Evolutionary conservation across 2,113 vertebrate genomes (phyloP).

Genomic region (Triplophysa dalaica): DNA sequence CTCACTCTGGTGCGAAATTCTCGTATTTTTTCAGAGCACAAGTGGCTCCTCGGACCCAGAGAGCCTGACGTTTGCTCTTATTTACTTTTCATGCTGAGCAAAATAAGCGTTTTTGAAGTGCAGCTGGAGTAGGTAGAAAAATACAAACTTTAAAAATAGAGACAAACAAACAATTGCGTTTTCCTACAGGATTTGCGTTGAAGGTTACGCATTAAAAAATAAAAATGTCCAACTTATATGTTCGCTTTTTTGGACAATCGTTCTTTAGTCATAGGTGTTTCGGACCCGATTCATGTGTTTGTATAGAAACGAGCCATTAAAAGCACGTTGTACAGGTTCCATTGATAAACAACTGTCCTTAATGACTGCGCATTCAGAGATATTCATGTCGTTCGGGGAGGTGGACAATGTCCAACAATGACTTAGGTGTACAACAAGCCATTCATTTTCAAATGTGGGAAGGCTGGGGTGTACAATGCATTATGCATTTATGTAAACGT

Average conservation of each 20-base stretch:
- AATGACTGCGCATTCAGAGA: constrained; percentile 36
- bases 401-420: constrained; percentile 46
- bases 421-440: constrained; percentile 7
- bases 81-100: constrained; percentile 15
- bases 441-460: constrained; percentile 46
- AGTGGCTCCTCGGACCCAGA: constrained; percentile 12
- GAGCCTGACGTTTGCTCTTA: constrained; percentile 32
- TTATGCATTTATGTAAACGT: constrained; percentile 17
- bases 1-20: constrained; percentile 48
- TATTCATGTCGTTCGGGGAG: constrained; percentile 46
- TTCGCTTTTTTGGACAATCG: background rate
- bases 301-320: constrained; percentile 63
- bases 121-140: background rate
- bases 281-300: constrained; percentile 67
- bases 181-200: background rate
- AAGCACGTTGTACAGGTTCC: constrained; percentile 22
- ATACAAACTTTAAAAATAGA: too few species aligned
- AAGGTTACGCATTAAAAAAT: background rate
- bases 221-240: background rate
- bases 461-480: constrained; percentile 10
- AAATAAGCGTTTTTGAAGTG: constrained; percentile 7
- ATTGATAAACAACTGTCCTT: constrained; percentile 56
- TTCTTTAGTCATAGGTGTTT: constrained; percentile 40
- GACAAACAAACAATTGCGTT: background rate
- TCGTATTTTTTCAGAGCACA: constrained; percentile 4